A percentile compares a stretch with the other conserved stretches of the same genome.
Conservation (phyloP, 2,888 invertebrate genomes). For the Cremastobaeus sp. region DNA sequence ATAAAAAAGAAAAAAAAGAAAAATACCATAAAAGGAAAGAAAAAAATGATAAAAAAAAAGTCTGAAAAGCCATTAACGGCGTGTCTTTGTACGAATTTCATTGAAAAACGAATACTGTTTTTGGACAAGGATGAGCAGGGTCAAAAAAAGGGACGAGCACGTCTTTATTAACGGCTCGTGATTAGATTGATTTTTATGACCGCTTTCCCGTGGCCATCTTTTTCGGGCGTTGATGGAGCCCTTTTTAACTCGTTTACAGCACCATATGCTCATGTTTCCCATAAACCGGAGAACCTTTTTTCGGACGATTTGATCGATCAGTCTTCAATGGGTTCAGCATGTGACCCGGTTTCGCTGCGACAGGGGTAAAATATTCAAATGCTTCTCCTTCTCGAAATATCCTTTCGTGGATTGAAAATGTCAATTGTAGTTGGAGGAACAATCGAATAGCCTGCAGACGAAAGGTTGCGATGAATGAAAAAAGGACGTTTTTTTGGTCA, state of each 20-base stretch:
- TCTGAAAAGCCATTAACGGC: constrained; percentile 5
- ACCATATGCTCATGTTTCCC: constrained; percentile 45
- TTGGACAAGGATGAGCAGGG: constrained; percentile 15
- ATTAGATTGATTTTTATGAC: constrained; percentile 18
- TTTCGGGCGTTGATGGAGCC: constrained; percentile 3
- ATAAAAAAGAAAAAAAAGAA: neutral
- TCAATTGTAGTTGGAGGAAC: too few relatives aligned
- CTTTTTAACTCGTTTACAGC: constrained; percentile 8
- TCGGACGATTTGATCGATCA: constrained; percentile 34
- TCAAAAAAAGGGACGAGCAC: constrained; percentile 6
- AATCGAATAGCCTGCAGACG: too few relatives aligned
- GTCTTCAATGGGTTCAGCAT: constrained; percentile 15
- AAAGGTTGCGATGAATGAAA: too few relatives aligned
- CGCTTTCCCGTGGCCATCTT: constrained; percentile 7
- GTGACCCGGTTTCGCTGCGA: constrained; percentile 7
- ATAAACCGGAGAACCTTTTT: constrained; percentile 22
- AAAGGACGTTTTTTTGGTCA: too few relatives aligned
- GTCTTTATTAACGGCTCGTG: constrained; percentile 37
- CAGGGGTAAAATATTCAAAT: constrained; percentile 13
- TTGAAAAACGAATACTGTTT: constrained; percentile 22
- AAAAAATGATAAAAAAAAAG: neutral
- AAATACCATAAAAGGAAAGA: neutral
- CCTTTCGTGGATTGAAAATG: too few relatives aligned
- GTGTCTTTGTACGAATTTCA: neutral
- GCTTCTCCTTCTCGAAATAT: too few relatives aligned